phyloP scores from a whole-genome alignment of 2,113 vertebrate genomes.

The Nannospalax galili region DNA sequence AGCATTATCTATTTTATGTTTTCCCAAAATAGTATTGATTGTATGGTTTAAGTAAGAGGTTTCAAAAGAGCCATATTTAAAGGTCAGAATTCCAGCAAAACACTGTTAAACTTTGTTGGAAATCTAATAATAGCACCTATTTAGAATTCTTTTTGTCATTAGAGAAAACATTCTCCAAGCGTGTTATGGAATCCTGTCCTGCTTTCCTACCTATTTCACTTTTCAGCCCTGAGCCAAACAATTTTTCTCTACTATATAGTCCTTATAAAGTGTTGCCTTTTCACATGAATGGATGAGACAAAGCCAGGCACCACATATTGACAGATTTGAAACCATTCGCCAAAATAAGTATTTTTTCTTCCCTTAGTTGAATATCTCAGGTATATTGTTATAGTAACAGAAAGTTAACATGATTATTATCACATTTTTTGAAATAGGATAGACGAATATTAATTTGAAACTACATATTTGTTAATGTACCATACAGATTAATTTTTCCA shows the following conservation, averaged over 20 bases:
- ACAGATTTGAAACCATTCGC: not conserved
- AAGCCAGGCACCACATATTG: not conserved
- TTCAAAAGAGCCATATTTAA: not conserved
- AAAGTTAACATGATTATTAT: not conserved
- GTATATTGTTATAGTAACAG: not conserved
- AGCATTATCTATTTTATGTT: not conserved
- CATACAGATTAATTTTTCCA: not conserved
- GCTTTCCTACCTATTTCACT: not conserved
- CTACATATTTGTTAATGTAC: not conserved
- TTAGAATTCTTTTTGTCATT: not conserved
- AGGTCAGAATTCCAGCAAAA: not conserved
- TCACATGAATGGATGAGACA: not conserved
- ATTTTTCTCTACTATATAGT: too few species aligned
- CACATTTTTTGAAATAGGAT: not conserved
- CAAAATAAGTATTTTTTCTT: not conserved
- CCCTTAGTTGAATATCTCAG: not conserved
- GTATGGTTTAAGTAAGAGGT: not conserved
- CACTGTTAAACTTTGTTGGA: not conserved
- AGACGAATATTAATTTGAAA: not conserved
- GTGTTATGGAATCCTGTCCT: not conserved
- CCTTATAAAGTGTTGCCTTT: too few species aligned
- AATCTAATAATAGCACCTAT: not conserved
- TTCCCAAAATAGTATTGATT: not conserved
- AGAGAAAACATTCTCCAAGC: rapidly evolving
- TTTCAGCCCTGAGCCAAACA: not conserved